Percentiles rank a stretch among this genome's conserved stretches.
Conservation (phyloP, 1,140 invertebrate species). For the Cyclina sinensis region DNA sequence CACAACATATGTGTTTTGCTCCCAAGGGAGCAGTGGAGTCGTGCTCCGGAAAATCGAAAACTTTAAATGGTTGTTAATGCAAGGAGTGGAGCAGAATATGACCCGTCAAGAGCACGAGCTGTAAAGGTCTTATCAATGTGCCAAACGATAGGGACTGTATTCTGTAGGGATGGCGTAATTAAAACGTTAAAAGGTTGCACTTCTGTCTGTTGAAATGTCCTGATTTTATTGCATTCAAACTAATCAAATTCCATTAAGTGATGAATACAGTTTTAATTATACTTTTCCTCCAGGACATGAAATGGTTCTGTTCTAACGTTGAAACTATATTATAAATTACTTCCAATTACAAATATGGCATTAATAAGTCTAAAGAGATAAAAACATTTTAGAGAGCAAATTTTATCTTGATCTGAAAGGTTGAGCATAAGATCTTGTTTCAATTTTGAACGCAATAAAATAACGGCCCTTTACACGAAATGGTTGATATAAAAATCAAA, state of each 20-base stretch:
- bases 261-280: slow-evolving; percentile 56
- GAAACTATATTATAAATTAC: slow-evolving; percentile 4
- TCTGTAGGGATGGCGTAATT: slow-evolving; percentile 52
- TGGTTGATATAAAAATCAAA: too few species aligned
- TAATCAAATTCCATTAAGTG: slow-evolving; percentile 62
- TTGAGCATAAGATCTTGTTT: too few species aligned
- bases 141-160: slow-evolving; percentile 19
- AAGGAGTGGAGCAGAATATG: slow-evolving; percentile 33
- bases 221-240: slow-evolving; percentile 50
- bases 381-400: not conserved
- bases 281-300: slow-evolving; percentile 57
- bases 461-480: too few species aligned
- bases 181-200: slow-evolving; percentile 66
- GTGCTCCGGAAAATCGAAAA: slow-evolving; percentile 63
- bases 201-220: slow-evolving; percentile 12
- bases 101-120: slow-evolving; percentile 11
- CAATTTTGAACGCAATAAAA: too few species aligned
- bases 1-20: slow-evolving; percentile 54
- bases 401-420: too few species aligned
- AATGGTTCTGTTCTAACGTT: slow-evolving; percentile 41
- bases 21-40: not conserved
- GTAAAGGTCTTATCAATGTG: not conserved
- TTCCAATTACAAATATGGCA: slow-evolving; percentile 47
- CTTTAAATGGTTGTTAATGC: slow-evolving; percentile 63
- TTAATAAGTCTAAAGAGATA: slow-evolving; percentile 17